phyloP scores from a whole-genome alignment of 2,797 vertebrate species.

The Xerus rutilus region DNA sequence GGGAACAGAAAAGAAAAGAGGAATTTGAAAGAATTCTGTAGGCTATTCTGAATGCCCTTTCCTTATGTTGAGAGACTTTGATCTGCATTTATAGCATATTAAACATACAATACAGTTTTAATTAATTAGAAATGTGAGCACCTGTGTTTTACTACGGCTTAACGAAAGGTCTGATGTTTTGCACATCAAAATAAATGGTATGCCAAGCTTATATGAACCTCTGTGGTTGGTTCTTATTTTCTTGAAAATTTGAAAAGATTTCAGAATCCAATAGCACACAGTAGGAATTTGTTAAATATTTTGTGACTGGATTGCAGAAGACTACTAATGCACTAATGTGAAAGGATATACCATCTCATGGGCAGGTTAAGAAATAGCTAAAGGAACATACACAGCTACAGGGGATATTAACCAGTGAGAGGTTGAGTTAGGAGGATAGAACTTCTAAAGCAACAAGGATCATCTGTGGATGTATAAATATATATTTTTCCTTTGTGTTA shows the following conservation, averaged over 20 bases:
- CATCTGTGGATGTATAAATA: not conserved
- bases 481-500: not conserved
- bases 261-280: not conserved
- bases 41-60: not conserved
- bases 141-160: not conserved
- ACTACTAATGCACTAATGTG: not conserved
- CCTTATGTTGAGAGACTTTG: not conserved
- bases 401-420: not conserved
- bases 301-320: constrained; percentile 10
- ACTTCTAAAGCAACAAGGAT: not conserved
- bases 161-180: not conserved
- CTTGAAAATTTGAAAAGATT: not conserved
- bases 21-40: not conserved
- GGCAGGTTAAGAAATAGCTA: not conserved
- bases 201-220: not conserved
- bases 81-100: not conserved
- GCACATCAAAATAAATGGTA: not conserved
- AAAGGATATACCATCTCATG: not conserved
- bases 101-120: not conserved
- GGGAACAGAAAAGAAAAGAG: not conserved
- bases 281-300: not conserved
- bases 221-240: not conserved
- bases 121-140: not conserved
- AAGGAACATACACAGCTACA: not conserved
- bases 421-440: not conserved